These are phyloP conservation scores for Platanista minor DNA, from an alignment of 2,113 vertebrate genomes.

Conservation along the genomic window DNA sequence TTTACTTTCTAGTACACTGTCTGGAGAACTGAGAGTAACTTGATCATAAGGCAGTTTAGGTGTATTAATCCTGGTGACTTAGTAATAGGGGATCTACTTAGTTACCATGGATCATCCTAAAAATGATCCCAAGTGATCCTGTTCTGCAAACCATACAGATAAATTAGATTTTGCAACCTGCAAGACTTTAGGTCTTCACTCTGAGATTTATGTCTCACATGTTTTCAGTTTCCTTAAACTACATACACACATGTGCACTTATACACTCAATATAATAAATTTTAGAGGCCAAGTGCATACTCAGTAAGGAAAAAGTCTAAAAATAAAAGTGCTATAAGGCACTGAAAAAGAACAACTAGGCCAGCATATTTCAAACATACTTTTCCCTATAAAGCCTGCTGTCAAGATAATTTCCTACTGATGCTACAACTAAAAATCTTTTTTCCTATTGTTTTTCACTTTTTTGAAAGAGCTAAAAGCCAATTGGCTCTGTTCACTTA, in stretches of 20 bases:
- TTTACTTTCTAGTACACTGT: not conserved
- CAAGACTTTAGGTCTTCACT: not conserved
- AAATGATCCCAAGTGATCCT: not conserved
- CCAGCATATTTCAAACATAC: not conserved
- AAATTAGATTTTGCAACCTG: not conserved
- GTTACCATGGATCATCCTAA: not conserved
- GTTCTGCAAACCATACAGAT: not conserved
- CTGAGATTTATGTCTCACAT: not conserved
- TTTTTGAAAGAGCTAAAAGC: conserved; percentile 44
- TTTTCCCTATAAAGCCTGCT: conserved; percentile 19
- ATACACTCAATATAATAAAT: not conserved
- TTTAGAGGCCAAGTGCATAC: not conserved
- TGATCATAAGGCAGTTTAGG: not conserved
- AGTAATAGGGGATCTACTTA: not conserved
- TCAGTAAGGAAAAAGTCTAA: not conserved
- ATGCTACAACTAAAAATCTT: conserved; percentile 42
- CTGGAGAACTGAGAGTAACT: not conserved
- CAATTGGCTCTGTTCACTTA: conserved; percentile 64
- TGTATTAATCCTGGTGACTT: not conserved
- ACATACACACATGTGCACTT: not conserved
- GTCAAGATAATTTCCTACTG: conserved; percentile 54
- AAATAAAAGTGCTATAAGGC: conserved; percentile 32
- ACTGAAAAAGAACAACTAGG: not conserved
- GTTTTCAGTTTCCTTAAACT: not conserved
- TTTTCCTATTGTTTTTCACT: conserved; percentile 20